Percentiles rank a stretch among this genome's conserved stretches.
These are phyloP conservation scores for Paralichthys olivaceus DNA, from an alignment of 2,113 vertebrate species.

Conservation along the genomic window DNA sequence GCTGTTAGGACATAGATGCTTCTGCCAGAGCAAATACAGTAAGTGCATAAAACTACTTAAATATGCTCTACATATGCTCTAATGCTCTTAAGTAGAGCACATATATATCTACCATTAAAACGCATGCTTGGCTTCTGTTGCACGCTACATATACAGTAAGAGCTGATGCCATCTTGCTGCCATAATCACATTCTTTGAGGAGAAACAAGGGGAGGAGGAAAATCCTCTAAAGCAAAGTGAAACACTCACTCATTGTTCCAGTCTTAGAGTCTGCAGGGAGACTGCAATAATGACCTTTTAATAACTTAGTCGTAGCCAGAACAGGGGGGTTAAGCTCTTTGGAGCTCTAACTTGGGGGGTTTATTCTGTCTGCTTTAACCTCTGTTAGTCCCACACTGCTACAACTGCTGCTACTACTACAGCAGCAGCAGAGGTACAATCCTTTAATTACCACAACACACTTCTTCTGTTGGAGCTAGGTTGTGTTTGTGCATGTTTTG, in stretches of 20 bases:
- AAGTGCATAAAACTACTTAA: not conserved
- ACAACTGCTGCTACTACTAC: not conserved
- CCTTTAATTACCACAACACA: conserved; percentile 53
- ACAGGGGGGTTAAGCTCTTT: conserved; percentile 64
- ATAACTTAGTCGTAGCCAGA: conserved; percentile 70
- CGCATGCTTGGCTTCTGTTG: conserved; percentile 19
- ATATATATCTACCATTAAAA: conserved; percentile 14
- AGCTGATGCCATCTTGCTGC: conserved; percentile 33
- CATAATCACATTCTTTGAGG: conserved; percentile 54
- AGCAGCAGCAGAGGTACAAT: conserved; percentile 16
- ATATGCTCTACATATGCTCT: conserved; percentile 8
- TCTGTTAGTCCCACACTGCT: conserved; percentile 53
- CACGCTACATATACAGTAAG: not conserved
- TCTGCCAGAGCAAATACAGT: conserved; percentile 9
- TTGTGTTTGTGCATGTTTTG: conserved; percentile 49
- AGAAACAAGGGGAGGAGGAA: conserved; percentile 25
- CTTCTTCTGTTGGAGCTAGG: conserved; percentile 20
- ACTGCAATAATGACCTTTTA: conserved; percentile 76
- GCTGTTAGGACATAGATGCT: not conserved
- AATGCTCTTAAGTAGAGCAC: not conserved
- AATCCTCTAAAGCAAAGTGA: conserved; percentile 51
- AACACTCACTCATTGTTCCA: conserved; percentile 70
- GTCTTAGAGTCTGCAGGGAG: conserved; percentile 62
- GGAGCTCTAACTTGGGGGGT: conserved; percentile 53
- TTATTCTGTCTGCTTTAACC: conserved; percentile 67